A percentile compares a stretch with the other conserved stretches of the same genome.
Conservation (phyloP, 1,140 invertebrate species). For the Coptotermes formosanus region DNA sequence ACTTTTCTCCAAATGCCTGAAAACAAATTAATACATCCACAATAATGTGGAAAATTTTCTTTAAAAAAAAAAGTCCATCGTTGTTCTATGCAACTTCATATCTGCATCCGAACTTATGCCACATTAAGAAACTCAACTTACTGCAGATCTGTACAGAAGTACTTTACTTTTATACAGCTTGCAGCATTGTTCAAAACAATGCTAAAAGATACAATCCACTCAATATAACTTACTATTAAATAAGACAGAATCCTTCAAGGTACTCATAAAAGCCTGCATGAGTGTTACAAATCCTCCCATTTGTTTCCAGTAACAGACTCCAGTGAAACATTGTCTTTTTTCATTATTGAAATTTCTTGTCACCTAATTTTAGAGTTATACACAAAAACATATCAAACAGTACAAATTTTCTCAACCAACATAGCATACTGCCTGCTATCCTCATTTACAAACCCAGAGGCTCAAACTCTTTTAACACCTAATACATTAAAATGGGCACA, state of each 20-base stretch:
- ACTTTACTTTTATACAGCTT: too few species aligned
- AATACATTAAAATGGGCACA: not conserved
- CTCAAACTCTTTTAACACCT: not conserved
- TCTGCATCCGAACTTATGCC: too few species aligned
- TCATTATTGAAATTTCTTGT: not conserved
- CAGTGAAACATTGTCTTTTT: not conserved
- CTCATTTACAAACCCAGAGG: not conserved
- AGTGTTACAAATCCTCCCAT: too few species aligned
- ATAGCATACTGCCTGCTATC: not conserved
- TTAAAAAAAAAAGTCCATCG: too few species aligned
- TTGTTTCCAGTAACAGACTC: too few species aligned
- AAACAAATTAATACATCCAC: too few species aligned
- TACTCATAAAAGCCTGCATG: not conserved
- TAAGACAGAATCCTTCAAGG: not conserved
- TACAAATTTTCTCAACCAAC: not conserved
- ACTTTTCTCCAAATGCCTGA: not conserved
- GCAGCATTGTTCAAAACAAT: too few species aligned
- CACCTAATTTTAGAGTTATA: not conserved
- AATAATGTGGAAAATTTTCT: too few species aligned
- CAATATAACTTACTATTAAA: not conserved
- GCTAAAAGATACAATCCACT: not conserved
- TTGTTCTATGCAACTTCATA: too few species aligned
- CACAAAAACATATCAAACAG: not conserved
- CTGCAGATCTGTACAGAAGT: too few species aligned
- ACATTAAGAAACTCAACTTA: too few species aligned